phyloP scores from a whole-genome alignment of 2,888 invertebrate genomes.

The Onchidella celtica region DNA sequence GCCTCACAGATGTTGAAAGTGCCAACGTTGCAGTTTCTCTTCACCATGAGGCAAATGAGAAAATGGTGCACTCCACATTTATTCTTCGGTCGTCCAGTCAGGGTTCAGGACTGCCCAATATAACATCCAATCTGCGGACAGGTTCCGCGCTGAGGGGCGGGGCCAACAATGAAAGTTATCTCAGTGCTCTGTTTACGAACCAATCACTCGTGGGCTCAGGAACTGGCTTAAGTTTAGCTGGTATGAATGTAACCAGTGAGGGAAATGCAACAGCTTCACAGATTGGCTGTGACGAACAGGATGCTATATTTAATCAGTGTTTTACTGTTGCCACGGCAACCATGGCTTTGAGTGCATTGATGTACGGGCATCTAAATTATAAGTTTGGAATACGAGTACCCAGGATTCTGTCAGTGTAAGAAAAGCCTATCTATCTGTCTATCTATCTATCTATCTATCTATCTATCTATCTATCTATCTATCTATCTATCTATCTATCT shows the following conservation, averaged over 20 bases:
- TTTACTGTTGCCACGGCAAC: slow-evolving; percentile 38
- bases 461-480: neutral
- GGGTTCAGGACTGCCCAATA: neutral
- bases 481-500: too few relatives aligned
- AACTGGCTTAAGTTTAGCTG: neutral
- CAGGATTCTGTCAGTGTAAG: slow-evolving; percentile 26
- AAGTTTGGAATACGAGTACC: slow-evolving; percentile 39
- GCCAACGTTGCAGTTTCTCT: neutral
- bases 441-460: neutral
- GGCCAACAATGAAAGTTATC: neutral
- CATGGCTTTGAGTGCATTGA: slow-evolving; percentile 38
- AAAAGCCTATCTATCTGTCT: neutral
- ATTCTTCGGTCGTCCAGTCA: too few relatives aligned
- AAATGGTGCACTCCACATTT: neutral
- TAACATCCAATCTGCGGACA: neutral
- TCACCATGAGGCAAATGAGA: neutral
- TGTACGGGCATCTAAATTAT: slow-evolving; percentile 38
- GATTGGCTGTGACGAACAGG: slow-evolving; percentile 30
- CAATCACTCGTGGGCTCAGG: neutral
- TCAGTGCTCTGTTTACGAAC: neutral
- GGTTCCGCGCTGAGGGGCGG: neutral
- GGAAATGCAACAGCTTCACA: neutral
- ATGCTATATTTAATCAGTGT: slow-evolving; percentile 39
- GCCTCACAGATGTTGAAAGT: neutral
- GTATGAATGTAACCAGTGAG: neutral